A percentile compares a stretch with the other conserved stretches of the same genome.
These are phyloP conservation scores for Delphinus delphis DNA, from an alignment of 2,113 vertebrate genomes.

Conservation along the genomic window DNA sequence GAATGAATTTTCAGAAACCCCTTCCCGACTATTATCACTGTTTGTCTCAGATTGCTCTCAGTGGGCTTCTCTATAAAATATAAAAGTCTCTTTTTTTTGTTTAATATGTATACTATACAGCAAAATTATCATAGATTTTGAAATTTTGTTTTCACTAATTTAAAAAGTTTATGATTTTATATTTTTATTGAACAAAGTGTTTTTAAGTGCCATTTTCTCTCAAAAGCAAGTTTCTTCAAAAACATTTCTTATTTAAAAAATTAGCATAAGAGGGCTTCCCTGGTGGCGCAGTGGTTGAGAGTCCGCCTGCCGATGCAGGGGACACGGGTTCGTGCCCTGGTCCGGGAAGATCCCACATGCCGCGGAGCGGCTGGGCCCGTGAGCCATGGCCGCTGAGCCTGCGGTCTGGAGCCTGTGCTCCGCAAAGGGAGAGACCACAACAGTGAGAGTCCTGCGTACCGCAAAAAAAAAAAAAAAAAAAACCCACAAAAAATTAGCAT, in stretches of 20 bases:
- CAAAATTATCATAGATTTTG: background rate
- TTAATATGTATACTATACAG: background rate
- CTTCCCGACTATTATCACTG: background rate
- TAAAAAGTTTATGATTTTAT: background rate
- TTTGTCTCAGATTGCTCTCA: background rate
- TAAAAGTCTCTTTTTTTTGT: background rate
- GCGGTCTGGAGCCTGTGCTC: too few relatives aligned
- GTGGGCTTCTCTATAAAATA: background rate
- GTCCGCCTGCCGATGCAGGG: too few relatives aligned
- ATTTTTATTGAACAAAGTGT: background rate
- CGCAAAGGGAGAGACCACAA: too few relatives aligned
- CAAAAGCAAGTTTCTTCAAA: background rate
- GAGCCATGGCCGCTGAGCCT: too few relatives aligned
- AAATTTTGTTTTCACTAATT: background rate
- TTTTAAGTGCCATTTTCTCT: background rate
- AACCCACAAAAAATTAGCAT: background rate
- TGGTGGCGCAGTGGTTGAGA: too few relatives aligned
- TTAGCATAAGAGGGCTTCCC: background rate
- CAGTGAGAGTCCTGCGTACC: too few relatives aligned
- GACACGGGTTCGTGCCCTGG: too few relatives aligned
- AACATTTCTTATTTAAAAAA: background rate
- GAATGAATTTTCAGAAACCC: background rate
- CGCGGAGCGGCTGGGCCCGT: too few relatives aligned
- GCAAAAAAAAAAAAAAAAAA: too few relatives aligned
- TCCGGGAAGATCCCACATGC: too few relatives aligned